These are phyloP conservation scores for Macrosiphum euphorbiae DNA, from an alignment of 2,888 invertebrate genomes.

Conservation along the genomic window DNA sequence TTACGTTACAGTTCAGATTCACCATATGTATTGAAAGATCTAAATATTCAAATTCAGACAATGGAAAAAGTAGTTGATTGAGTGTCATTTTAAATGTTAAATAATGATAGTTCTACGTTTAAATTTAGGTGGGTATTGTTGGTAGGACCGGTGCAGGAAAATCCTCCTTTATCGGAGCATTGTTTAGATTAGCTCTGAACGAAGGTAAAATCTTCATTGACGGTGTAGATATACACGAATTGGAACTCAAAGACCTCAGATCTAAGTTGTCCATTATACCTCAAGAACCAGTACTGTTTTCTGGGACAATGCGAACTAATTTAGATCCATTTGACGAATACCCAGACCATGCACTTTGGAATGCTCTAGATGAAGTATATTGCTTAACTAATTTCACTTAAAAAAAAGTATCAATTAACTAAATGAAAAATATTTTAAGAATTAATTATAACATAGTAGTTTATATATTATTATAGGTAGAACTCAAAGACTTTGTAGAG, in stretches of 20 bases:
- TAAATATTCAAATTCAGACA: slow-evolving; percentile 76
- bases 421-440: neutral
- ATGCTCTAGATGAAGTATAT: slow-evolving; percentile 82
- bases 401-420: neutral
- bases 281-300: slow-evolving; percentile 87
- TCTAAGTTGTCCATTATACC: slow-evolving; percentile 87
- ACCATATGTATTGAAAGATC: slow-evolving; percentile 80
- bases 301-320: slow-evolving; percentile 88
- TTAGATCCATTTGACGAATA: slow-evolving; percentile 90
- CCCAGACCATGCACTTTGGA: slow-evolving; percentile 84
- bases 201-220: slow-evolving; percentile 88
- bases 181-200: slow-evolving; percentile 85
- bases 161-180: slow-evolving; percentile 81
- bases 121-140: slow-evolving; percentile 80
- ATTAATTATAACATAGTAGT: neutral
- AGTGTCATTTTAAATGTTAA: neutral
- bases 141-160: slow-evolving; percentile 90
- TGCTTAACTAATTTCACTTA: neutral
- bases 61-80: slow-evolving; percentile 74
- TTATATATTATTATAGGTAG: slow-evolving; percentile 74
- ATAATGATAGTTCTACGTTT: neutral
- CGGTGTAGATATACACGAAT: slow-evolving; percentile 77
- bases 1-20: slow-evolving; percentile 81
- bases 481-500: slow-evolving; percentile 79
- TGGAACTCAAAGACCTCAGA: slow-evolving; percentile 83